Evolutionary conservation across 2,797 vertebrate genomes (phyloP).

Genomic region (Phataginus tetradactyla): DNA sequence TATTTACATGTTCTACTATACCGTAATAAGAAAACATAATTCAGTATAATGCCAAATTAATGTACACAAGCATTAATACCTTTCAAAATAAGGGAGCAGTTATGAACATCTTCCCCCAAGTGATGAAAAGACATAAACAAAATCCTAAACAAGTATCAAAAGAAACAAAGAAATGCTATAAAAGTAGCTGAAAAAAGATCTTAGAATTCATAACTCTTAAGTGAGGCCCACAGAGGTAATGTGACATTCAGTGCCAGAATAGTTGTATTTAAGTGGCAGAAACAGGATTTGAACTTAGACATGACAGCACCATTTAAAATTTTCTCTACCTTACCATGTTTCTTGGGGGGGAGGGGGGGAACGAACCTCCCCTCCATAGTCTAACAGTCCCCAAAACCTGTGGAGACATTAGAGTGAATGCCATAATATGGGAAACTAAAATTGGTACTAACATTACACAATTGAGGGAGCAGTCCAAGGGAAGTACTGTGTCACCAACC

Average conservation of each 20-base stretch:
- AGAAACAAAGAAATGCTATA: neutral
- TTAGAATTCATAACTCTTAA: slow-evolving; percentile 5
- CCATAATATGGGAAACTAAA: slow-evolving; percentile 14
- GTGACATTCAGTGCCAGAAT: neutral
- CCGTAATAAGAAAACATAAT: neutral
- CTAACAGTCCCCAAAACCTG: neutral
- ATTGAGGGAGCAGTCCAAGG: neutral
- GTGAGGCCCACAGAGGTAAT: neutral
- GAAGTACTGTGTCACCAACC: neutral
- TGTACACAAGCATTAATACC: slow-evolving; percentile 11
- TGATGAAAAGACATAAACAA: slow-evolving; percentile 17
- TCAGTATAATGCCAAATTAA: slow-evolving; percentile 37
- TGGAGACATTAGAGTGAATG: slow-evolving; percentile 13
- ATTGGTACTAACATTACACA: neutral
- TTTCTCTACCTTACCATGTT: neutral
- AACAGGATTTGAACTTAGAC: neutral
- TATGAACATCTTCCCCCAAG: neutral
- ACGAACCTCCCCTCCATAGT: neutral
- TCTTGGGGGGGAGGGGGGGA: neutral
- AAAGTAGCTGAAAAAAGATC: neutral
- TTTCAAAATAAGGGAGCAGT: slow-evolving; percentile 8
- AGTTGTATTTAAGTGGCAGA: neutral
- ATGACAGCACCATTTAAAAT: neutral
- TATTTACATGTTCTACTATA: neutral
- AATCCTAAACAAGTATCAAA: neutral